These are phyloP conservation scores for Danaus plexippus DNA, from an alignment of 1,140 invertebrate genomes.

Conservation along the genomic window DNA sequence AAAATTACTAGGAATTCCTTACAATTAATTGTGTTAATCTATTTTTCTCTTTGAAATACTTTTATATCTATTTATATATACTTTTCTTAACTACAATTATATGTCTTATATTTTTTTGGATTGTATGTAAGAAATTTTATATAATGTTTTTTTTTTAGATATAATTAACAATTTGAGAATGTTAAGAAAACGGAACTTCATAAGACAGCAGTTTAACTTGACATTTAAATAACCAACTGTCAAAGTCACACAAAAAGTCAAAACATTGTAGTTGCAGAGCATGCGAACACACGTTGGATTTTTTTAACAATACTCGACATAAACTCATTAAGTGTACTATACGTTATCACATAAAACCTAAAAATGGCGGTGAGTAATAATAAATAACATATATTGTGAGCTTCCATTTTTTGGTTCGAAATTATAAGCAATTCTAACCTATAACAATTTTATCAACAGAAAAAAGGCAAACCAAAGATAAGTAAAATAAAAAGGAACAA, in stretches of 20 bases:
- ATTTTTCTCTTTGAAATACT: too few species aligned
- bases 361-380: conserved; percentile 50
- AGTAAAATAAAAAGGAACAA: conserved; percentile 77
- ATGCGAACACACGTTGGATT: neutral
- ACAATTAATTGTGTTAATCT: neutral
- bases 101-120: too few species aligned
- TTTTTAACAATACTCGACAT: neutral
- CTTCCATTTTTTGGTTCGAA: conserved; percentile 3
- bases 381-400: neutral
- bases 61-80: too few species aligned
- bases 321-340: too few species aligned
- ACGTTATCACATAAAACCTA: neutral
- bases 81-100: too few species aligned
- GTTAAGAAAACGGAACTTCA: too few species aligned
- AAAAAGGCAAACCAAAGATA: conserved; percentile 72
- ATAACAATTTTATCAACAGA: conserved; percentile 39
- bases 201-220: too few species aligned
- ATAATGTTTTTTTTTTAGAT: too few species aligned
- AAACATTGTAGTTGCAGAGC: neutral
- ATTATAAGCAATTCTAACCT: conserved; percentile 7
- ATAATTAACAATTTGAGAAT: too few species aligned
- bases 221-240: too few species aligned
- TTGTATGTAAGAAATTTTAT: too few species aligned
- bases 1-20: neutral
- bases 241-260: neutral